Percentiles rank a stretch among this genome's conserved stretches.
phyloP scores from a whole-genome alignment of 2,113 vertebrate genomes.

The Paralichthys olivaceus region DNA sequence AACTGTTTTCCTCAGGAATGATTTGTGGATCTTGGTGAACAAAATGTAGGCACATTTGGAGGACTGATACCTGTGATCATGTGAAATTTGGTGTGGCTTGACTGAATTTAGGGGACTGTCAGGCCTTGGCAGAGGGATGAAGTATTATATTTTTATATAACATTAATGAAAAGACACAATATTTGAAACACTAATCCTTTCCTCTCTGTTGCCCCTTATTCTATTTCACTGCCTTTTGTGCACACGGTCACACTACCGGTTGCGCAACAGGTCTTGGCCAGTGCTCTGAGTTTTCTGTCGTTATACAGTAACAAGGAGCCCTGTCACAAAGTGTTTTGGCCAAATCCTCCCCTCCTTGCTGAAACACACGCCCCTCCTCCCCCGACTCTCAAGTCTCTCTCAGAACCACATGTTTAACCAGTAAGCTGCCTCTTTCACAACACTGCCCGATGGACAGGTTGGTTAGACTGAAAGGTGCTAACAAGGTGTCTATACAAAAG shows the following conservation, averaged over 20 bases:
- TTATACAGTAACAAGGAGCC: constrained; percentile 62
- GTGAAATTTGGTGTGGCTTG: too few species aligned
- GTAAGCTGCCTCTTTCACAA: constrained; percentile 34
- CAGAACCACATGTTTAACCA: constrained; percentile 21
- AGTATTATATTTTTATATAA: too few species aligned
- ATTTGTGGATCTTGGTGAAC: too few species aligned
- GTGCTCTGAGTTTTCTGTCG: constrained; percentile 65
- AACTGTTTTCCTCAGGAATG: too few species aligned
- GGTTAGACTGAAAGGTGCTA: background rate
- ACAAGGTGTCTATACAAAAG: background rate
- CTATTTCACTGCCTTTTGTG: constrained; percentile 54
- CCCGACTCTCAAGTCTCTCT: constrained; percentile 19
- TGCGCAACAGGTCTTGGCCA: constrained; percentile 73
- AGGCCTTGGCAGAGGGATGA: too few species aligned
- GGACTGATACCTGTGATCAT: too few species aligned
- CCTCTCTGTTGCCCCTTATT: constrained; percentile 33
- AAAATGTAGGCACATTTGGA: too few species aligned
- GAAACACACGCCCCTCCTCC: background rate
- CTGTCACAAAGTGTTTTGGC: constrained; percentile 56
- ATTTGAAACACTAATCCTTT: background rate
- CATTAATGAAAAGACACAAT: too few species aligned
- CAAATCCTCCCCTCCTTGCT: constrained; percentile 30
- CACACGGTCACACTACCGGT: constrained; percentile 64
- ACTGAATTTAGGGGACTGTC: too few species aligned
- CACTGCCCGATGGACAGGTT: background rate